Evolutionary conservation across 1,140 invertebrate genomes (phyloP).

Genomic region (Magallana gigas): DNA sequence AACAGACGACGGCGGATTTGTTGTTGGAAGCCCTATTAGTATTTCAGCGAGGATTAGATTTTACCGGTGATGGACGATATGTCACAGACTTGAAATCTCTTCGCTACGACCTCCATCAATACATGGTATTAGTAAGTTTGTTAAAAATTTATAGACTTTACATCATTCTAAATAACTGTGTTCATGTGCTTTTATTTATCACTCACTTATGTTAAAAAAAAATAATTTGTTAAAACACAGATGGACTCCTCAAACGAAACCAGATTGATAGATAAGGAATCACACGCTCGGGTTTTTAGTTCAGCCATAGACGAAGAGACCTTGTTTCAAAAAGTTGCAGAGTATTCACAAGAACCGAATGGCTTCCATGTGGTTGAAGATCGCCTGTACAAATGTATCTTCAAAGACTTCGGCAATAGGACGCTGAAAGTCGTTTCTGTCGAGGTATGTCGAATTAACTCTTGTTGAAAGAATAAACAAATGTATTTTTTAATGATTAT

Average conservation of each 20-base stretch:
- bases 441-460: neutral
- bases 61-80: neutral
- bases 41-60: neutral
- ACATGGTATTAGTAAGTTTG: neutral
- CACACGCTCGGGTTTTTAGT: neutral
- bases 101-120: neutral
- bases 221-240: no score
- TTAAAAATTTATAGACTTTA: neutral
- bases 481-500: no score
- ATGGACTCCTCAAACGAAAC: no score
- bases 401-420: neutral
- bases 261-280: no score
- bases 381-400: neutral
- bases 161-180: neutral
- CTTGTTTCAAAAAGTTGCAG: neutral
- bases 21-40: neutral
- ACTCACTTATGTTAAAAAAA: no score
- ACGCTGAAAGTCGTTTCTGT: neutral
- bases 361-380: neutral
- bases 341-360: neutral
- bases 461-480: no score
- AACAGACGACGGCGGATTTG: neutral
- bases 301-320: neutral
- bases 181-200: no score
- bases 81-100: neutral